A percentile compares a stretch with the other conserved stretches of the same genome.
Evolutionary conservation across 2,888 invertebrate species (phyloP).

Genomic region (Melanostoma scalare): DNA sequence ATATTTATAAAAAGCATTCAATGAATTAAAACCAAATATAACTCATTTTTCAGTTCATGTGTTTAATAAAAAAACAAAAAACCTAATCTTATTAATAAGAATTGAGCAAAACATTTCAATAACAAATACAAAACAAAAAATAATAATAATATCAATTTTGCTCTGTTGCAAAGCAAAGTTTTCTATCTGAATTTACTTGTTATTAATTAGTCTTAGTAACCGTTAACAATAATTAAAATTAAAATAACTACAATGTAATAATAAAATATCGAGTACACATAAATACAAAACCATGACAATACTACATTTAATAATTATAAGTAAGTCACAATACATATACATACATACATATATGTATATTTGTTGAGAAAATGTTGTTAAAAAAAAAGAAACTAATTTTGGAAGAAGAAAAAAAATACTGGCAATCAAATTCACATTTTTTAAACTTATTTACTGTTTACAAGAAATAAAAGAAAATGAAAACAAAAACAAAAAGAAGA

Average conservation of each 20-base stretch:
- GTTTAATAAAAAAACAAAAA: too few species aligned
- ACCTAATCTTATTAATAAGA: too few species aligned
- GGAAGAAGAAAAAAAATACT: conserved; percentile 50
- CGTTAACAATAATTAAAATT: conserved; percentile 52
- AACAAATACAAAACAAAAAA: background rate
- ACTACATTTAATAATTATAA: conserved; percentile 41
- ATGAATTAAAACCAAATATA: too few species aligned
- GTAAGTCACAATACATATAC: conserved; percentile 45
- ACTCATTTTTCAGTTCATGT: too few species aligned
- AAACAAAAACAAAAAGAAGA: conserved; percentile 37
- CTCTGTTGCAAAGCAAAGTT: conserved; percentile 7
- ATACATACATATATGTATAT: conserved; percentile 30
- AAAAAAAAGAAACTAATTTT: conserved; percentile 39
- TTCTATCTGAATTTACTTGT: conserved; percentile 25
- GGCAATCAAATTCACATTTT: conserved; percentile 68
- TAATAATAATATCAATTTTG: conserved; percentile 2
- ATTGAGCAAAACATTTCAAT: too few species aligned
- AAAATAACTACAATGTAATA: conserved; percentile 24
- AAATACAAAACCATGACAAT: conserved; percentile 54
- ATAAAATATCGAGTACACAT: conserved; percentile 16
- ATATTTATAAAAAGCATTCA: too few species aligned
- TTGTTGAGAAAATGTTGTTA: conserved; percentile 65
- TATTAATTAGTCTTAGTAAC: conserved; percentile 11
- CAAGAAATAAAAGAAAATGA: conserved; percentile 32
- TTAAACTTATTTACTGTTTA: conserved; percentile 63